Evolutionary conservation across 2,113 vertebrate species (phyloP).

Genomic region (Phycodurus eques): DNA sequence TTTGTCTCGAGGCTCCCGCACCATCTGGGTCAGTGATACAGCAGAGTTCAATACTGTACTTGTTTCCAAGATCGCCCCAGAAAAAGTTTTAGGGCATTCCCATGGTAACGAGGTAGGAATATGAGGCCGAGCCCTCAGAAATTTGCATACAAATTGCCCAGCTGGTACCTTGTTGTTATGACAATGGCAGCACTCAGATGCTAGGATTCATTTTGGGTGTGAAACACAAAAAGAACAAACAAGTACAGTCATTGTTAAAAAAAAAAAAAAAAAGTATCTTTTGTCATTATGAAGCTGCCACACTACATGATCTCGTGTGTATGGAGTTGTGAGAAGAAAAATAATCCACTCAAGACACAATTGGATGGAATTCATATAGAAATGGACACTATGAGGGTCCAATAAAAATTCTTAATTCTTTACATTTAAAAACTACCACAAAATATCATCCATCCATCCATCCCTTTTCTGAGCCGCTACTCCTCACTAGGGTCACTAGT

Average conservation of each 20-base stretch:
- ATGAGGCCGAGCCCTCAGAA: conserved; percentile 64
- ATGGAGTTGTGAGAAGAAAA: background rate
- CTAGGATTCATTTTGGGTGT: conserved; percentile 68
- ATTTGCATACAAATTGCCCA: conserved; percentile 82
- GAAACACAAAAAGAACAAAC: conserved; percentile 60
- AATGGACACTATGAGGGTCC: no score
- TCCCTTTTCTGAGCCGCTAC: no score
- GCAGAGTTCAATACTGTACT: background rate
- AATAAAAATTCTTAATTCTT: no score
- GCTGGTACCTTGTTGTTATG: conserved; percentile 80
- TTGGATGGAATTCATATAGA: background rate
- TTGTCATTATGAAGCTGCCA: conserved; percentile 27
- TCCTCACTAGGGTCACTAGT: no score
- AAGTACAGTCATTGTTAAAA: conserved; percentile 52
- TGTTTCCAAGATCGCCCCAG: background rate
- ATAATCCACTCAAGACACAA: background rate
- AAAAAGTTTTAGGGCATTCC: conserved; percentile 49
- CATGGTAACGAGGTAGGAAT: conserved; percentile 67
- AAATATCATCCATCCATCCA: no score
- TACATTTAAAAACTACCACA: no score
- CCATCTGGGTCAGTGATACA: background rate
- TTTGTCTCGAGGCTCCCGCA: background rate
- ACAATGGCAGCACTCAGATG: conserved; percentile 71
- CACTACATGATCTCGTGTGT: conserved; percentile 10
- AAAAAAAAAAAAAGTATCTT: background rate